Base-by-base conservation (phyloP, 2,113 vertebrate species). In the Labeo rohita region DNA sequence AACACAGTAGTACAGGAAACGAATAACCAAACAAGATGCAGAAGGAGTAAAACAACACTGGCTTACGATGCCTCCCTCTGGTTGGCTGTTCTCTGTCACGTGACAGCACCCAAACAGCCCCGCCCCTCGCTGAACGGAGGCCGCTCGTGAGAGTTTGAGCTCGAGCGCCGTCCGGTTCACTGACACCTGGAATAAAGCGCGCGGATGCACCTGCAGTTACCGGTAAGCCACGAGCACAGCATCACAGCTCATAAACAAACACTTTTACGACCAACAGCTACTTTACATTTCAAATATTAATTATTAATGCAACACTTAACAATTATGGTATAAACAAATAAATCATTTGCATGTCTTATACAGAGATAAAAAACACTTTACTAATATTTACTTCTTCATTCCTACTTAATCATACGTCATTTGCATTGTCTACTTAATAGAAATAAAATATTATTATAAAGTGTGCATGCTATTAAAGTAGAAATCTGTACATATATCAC, bases 211-310 rank as follows among this genome's bases (percentile, higher is more conserved):
- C 50, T 87, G 85, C 78, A 23, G 6, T 63, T 16, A 65, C 52
- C 75, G 88, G 88, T 89, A 84, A 83, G 88, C 43, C 49, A 54
- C 23, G 34, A 11, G 4, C 70, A 12, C 39, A 73, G 16, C 9
- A 72, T 11, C 39, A 43, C 16, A 39, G 43, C 23, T 28, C n/a
- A 50, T 0, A 34, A 52, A 77, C 47, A 28, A 11, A 49, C 45
- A 75, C 13, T 49, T 11, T 34, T 0, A 34, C 23, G 2, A 10
- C 3, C 54, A 36, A 8, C 13, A 39, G 2, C 28, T 45, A 47
- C 21, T 45, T 74, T 6, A 59, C 18, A 59, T 0, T 21, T 21
- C 6, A 59, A 8, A 52, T 1, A 15, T 15, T 4, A 52, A 15
- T 72, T 1, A 65, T 2, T 12, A 3, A 3, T 16, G 5, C 36